A percentile compares a stretch with the other conserved stretches of the same genome.
Conservation (phyloP, 2,888 invertebrate species). For the Meganola albula region DNA sequence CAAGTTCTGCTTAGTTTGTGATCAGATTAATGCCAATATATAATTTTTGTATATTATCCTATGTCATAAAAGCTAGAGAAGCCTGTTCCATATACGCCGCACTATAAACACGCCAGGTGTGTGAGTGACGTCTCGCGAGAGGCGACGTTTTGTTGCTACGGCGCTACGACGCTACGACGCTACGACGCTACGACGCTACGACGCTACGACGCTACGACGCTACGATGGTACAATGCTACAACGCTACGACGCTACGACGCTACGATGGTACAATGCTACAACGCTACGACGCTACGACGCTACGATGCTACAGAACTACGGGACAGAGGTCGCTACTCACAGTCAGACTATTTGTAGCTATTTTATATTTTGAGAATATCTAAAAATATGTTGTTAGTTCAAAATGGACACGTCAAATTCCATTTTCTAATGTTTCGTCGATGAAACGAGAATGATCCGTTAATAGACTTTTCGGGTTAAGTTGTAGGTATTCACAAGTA, state of each 20-base stretch:
- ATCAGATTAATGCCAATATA: no score
- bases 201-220: constrained; percentile 11
- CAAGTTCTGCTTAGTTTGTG: no score
- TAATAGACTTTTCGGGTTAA: no score
- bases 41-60: no score
- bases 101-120: constrained; percentile 22
- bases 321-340: constrained; percentile 23
- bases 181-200: constrained; percentile 28
- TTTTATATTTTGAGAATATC: constrained; percentile 23
- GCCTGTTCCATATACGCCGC: constrained; percentile 5
- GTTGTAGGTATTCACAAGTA: no score
- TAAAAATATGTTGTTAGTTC: constrained; percentile 12
- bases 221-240: constrained; percentile 28
- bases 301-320: constrained; percentile 18
- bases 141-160: constrained; percentile 28
- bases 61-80: background rate
- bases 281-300: constrained; percentile 8
- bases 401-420: no score
- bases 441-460: no score
- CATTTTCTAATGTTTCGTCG: no score
- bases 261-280: constrained; percentile 12
- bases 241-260: constrained; percentile 11
- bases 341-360: constrained; percentile 25
- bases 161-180: constrained; percentile 10
- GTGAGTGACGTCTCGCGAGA: constrained; percentile 27